Percentiles rank a stretch among this genome's conserved stretches.
Evolutionary conservation across 2,888 invertebrate genomes (phyloP).

Genomic region (Alentia gelatinosa): DNA sequence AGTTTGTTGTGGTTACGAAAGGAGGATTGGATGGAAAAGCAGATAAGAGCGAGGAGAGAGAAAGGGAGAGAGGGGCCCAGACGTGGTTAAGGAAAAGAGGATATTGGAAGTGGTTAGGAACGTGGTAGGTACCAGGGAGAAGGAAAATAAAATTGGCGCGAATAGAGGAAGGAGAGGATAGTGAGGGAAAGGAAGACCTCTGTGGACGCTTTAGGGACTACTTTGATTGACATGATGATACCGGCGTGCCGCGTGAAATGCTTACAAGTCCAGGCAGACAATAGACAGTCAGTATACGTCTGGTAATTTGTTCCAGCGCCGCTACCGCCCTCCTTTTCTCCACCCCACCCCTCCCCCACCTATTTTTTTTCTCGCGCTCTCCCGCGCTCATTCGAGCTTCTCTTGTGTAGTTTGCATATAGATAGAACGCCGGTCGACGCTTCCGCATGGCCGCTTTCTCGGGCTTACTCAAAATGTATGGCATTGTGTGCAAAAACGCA

Average conservation of each 20-base stretch:
- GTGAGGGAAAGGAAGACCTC: too few species aligned
- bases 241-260: background rate
- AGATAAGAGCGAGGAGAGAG: too few species aligned
- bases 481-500: constrained; percentile 41
- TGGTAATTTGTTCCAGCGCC: background rate
- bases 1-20: too few species aligned
- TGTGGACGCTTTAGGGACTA: too few species aligned
- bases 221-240: constrained; percentile 6
- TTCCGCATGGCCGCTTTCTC: background rate
- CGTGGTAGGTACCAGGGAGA: too few species aligned
- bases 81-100: too few species aligned
- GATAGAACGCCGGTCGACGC: background rate
- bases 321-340: background rate
- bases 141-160: too few species aligned
- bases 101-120: too few species aligned
- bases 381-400: background rate
- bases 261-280: background rate
- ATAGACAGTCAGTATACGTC: constrained; percentile 12
- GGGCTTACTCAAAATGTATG: constrained; percentile 20
- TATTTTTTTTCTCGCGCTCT: background rate
- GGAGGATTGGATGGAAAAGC: too few species aligned
- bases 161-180: too few species aligned
- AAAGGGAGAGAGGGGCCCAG: too few species aligned
- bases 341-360: background rate
- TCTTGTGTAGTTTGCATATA: constrained; percentile 29